Conservation (phyloP, 23 tunicate species). For the Ciona savignyi region DNA sequence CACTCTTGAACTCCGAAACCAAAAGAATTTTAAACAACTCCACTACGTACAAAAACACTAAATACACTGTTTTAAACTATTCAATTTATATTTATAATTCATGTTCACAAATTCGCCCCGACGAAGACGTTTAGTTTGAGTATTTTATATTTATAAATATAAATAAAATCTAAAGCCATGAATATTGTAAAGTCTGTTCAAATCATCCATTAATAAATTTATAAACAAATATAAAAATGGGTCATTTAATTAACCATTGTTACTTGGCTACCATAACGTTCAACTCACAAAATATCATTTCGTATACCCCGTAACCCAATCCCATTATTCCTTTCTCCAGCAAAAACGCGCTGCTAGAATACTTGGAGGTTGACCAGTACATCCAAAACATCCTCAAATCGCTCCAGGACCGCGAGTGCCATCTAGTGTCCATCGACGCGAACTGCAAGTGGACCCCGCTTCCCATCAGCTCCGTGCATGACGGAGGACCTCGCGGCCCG, state of each 20-base stretch:
- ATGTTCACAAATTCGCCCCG: too few species aligned
- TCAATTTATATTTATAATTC: too few species aligned
- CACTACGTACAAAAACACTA: too few species aligned
- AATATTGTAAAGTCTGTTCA: too few species aligned
- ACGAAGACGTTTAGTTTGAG: too few species aligned
- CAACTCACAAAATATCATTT: neutral
- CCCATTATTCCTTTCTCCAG: too few species aligned
- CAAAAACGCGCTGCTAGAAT: slow-evolving; percentile 57
- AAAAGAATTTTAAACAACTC: too few species aligned
- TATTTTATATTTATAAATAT: too few species aligned
- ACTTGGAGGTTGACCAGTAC: slow-evolving; percentile 60
- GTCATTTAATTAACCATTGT: neutral
- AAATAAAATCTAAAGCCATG: too few species aligned
- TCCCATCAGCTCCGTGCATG: slow-evolving; percentile 9
- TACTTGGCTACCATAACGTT: neutral
- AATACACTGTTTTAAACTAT: too few species aligned
- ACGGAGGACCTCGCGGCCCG: neutral
- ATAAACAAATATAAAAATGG: neutral
- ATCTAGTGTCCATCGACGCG: slow-evolving; percentile 50
- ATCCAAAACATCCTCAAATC: slow-evolving; percentile 48
- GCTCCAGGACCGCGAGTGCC: slow-evolving; percentile 34
- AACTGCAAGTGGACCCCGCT: slow-evolving; percentile 56
- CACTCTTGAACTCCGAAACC: too few species aligned
- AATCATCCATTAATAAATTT: neutral
- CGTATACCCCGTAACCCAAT: neutral